phyloP scores from a whole-genome alignment of 1,140 invertebrate species.

The Pentalonia nigronervosa region DNA sequence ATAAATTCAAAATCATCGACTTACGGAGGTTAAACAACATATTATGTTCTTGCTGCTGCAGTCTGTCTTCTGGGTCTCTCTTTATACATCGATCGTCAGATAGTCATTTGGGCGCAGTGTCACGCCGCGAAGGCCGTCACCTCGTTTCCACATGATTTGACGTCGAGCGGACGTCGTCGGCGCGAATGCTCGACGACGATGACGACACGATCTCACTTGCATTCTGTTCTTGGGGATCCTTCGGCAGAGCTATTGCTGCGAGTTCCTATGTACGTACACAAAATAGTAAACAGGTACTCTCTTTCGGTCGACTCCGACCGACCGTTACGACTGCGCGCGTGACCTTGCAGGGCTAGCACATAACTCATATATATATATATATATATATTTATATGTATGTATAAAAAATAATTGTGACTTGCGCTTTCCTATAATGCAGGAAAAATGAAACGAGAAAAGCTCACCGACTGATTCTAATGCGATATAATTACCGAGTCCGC shows the following conservation, averaged over 20 bases:
- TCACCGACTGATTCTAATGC: not conserved
- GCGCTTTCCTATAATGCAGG: not conserved
- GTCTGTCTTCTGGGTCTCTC: not conserved
- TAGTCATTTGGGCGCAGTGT: not conserved
- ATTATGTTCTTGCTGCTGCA: not conserved
- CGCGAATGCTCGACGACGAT: not conserved
- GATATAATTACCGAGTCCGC: not conserved
- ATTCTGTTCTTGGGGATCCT: not conserved
- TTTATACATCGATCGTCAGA: not conserved
- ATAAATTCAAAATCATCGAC: not conserved
- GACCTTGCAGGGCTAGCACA: not conserved
- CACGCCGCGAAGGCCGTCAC: not conserved
- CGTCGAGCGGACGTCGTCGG: constrained; percentile 6
- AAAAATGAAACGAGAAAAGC: not conserved
- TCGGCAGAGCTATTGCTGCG: not conserved
- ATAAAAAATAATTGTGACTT: not conserved
- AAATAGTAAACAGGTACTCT: not conserved
- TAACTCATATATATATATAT: not conserved
- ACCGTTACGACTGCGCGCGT: not conserved
- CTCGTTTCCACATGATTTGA: constrained; percentile 46
- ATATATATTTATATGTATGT: too few species aligned
- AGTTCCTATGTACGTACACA: not conserved
- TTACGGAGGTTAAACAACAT: not conserved
- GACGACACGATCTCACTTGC: not conserved
- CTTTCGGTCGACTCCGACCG: not conserved